phyloP scores from a whole-genome alignment of 2,797 vertebrate species.

The Danionella dracula region DNA sequence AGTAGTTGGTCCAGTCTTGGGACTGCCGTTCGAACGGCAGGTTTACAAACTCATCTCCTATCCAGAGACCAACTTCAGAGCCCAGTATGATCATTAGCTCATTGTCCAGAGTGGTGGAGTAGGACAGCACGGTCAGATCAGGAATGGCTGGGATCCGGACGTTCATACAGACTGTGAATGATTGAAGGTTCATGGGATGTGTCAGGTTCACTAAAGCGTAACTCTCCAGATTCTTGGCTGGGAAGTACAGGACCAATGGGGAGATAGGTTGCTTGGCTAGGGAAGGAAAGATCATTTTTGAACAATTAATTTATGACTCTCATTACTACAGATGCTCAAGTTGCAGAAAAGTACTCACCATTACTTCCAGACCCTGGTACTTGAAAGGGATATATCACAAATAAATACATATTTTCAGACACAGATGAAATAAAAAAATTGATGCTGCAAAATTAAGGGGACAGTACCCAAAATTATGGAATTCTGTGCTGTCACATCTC shows the following conservation, averaged over 20 bases:
- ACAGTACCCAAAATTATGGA: not conserved
- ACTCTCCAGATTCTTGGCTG: conserved; percentile 57
- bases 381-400: conserved; percentile 1
- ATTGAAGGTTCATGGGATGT: conserved; percentile 56
- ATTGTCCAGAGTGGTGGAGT: conserved; percentile 64
- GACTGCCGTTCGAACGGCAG: conserved; percentile 61
- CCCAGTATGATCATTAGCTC: conserved; percentile 71
- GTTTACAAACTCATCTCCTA: conserved; percentile 71
- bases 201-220: conserved; percentile 62
- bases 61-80: conserved; percentile 67
- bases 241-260: conserved; percentile 77
- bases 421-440: not conserved
- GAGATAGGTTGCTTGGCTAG: conserved; percentile 54
- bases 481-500: too few relatives aligned
- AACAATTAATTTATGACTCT: not conserved
- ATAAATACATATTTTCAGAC: not conserved
- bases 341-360: not conserved
- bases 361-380: not conserved
- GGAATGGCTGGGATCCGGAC: conserved; percentile 46
- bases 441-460: not conserved
- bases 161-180: conserved; percentile 77
- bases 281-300: not conserved
- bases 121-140: conserved; percentile 72
- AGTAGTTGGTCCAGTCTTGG: conserved; percentile 73
- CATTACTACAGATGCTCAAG: not conserved